Conservation (phyloP, 2,113 vertebrate species). For the Proterorhinus semilunaris region DNA sequence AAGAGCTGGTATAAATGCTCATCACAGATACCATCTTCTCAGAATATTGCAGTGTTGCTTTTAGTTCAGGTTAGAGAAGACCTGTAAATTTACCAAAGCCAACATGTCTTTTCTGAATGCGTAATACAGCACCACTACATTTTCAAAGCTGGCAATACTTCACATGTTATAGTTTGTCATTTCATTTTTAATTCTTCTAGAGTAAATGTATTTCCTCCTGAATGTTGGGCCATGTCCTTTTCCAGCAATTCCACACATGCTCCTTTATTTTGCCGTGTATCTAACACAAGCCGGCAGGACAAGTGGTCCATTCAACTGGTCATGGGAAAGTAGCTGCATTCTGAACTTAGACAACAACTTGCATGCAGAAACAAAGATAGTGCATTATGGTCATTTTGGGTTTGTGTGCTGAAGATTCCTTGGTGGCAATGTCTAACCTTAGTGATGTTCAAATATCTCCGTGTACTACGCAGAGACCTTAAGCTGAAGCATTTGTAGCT, state of each 20-base stretch:
- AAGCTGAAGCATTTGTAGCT: slow-evolving; percentile 7
- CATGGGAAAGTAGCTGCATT: slow-evolving; percentile 38
- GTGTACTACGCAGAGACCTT: slow-evolving; percentile 6
- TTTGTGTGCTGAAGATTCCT: slow-evolving; percentile 65
- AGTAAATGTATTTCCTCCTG: background rate
- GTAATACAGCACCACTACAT: no score
- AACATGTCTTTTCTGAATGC: no score
- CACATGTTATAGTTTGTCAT: no score
- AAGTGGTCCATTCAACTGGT: slow-evolving; percentile 44
- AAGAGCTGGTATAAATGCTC: background rate
- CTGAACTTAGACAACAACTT: slow-evolving; percentile 9
- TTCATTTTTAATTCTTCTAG: no score
- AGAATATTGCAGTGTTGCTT: no score
- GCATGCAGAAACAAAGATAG: background rate
- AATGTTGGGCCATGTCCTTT: slow-evolving; percentile 30
- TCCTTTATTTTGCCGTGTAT: slow-evolving; percentile 12
- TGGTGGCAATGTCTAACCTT: slow-evolving; percentile 56
- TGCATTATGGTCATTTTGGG: slow-evolving; percentile 55
- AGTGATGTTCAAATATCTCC: slow-evolving; percentile 65
- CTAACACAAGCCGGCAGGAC: slow-evolving; percentile 46
- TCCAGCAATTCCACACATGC: slow-evolving; percentile 49
- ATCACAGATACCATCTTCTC: no score
- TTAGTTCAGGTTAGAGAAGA: no score
- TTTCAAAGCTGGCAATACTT: no score
- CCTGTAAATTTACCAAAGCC: no score